Base-by-base conservation (phyloP, 2,888 invertebrate species). In the Julus scandinavius region DNA sequence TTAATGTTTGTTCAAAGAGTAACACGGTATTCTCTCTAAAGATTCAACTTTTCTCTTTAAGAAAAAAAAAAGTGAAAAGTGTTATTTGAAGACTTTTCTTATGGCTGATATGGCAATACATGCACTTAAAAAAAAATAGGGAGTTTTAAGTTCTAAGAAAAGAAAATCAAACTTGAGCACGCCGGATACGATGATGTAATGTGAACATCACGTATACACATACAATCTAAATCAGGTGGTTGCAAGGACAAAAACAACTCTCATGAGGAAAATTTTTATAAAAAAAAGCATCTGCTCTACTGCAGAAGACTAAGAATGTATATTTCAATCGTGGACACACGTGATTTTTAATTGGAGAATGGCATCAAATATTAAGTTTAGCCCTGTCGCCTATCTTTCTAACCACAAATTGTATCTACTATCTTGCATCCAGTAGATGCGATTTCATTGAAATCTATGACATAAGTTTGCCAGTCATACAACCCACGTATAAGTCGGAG, bases 41-140 rank as follows among this genome's bases (percentile, higher is more conserved):
- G 72, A 72, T 80, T 80, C 80, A 80, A 80, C 38, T 13, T 80
- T 72, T 54, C 54, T 54, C 54, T 17, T 54, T 1, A 45, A 45
- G 45, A 54, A 54, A 15, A n/a, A n/a, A 80, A 80, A 80, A 38
- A 80, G 29, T 80, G 80, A 15, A 80, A 80, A 38, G 80, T 80
- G 38, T 38, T 80, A 80, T 80, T 80, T 38, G 80, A 80, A 80
- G 80, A 15, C 80, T 80, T 80, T 80, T 80, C 38, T 80, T 80
- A 80, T 80, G 80, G 29, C 80, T 80, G 80, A 80, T 80, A 29
- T 40, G 2, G 20, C 54, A 72, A 17, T 20, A 29, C 80, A 15
- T 80, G 13, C 15, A 13, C 80, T 29, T 54, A 17, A 5, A 54
- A 40, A 7, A 72, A 80, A 63, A 63, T n/a, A 63, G 7, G 7